A percentile compares a stretch with the other conserved stretches of the same genome.
phyloP scores from a whole-genome alignment of 2,113 vertebrate genomes.

The Coracopsis vasa region DNA sequence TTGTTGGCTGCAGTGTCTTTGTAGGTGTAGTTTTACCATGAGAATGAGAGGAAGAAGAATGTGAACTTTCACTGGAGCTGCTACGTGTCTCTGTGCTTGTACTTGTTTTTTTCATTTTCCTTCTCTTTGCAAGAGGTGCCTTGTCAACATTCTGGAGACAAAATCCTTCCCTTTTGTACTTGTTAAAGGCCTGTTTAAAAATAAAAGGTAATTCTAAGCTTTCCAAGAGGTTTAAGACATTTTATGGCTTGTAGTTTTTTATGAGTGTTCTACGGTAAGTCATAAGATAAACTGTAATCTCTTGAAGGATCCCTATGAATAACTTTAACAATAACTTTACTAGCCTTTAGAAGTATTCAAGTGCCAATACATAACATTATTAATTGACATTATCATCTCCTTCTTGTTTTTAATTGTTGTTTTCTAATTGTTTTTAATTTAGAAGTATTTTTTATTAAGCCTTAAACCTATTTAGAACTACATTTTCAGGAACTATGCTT shows the following conservation, averaged over 20 bases:
- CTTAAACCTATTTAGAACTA: background rate
- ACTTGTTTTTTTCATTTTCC: slow-evolving; percentile 99
- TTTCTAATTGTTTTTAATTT: background rate
- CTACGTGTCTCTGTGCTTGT: slow-evolving; percentile 97
- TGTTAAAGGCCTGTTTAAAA: slow-evolving; percentile 91
- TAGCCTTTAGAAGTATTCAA: background rate
- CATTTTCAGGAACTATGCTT: background rate
- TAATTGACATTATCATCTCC: background rate
- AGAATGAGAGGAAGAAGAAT: slow-evolving; percentile 92
- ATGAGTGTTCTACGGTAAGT: background rate
- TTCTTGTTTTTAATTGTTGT: background rate
- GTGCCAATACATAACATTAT: background rate
- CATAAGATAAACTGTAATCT: background rate
- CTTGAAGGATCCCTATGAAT: background rate
- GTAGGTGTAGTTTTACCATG: slow-evolving; percentile 86
- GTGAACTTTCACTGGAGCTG: slow-evolving; percentile 97
- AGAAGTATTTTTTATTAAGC: background rate
- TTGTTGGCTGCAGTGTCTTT: slow-evolving; percentile 73
- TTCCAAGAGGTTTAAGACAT: background rate
- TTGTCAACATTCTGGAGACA: slow-evolving; percentile 96
- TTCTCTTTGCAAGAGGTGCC: slow-evolving; percentile 89
- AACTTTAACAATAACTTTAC: background rate
- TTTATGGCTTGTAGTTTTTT: background rate
- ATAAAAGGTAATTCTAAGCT: background rate
- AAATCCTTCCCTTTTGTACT: slow-evolving; percentile 97